Evolutionary conservation across 2,888 invertebrate species (phyloP).

Genomic region (Pristionchus japonicus): DNA sequence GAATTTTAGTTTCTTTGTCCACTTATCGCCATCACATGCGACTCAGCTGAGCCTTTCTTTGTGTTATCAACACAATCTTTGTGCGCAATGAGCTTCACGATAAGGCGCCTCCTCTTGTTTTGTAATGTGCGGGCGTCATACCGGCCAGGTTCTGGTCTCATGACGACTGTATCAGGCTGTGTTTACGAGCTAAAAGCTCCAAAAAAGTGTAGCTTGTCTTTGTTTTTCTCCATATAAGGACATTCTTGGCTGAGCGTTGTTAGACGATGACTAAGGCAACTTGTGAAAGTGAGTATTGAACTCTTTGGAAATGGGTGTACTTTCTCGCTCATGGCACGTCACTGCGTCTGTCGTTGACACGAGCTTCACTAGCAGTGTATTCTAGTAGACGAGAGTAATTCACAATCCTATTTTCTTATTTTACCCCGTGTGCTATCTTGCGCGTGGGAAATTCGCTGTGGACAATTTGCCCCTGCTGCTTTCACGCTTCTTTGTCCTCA

Average conservation of each 20-base stretch:
- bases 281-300: background rate
- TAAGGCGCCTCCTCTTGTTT: background rate
- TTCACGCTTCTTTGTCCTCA: background rate
- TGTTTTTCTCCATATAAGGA: background rate
- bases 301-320: background rate
- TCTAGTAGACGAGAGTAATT: background rate
- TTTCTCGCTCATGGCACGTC: background rate
- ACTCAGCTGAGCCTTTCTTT: background rate
- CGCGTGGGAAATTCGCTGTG: background rate
- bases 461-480: background rate
- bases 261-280: background rate
- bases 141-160: background rate
- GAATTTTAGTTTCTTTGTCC: background rate
- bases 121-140: constrained; percentile 36
- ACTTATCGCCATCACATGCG: background rate
- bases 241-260: background rate
- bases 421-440: background rate
- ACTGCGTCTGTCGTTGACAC: background rate
- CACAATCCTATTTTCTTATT: background rate
- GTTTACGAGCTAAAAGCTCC: background rate
- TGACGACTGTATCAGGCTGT: constrained; percentile 1
- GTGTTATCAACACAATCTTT: background rate
- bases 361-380: background rate
- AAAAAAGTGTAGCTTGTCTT: background rate
- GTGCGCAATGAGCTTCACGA: background rate